Evolutionary conservation across 2,113 vertebrate genomes (phyloP), one percentile per base, ranked within the genome.

Genomic region (Platichthys stellatus): DNA sequence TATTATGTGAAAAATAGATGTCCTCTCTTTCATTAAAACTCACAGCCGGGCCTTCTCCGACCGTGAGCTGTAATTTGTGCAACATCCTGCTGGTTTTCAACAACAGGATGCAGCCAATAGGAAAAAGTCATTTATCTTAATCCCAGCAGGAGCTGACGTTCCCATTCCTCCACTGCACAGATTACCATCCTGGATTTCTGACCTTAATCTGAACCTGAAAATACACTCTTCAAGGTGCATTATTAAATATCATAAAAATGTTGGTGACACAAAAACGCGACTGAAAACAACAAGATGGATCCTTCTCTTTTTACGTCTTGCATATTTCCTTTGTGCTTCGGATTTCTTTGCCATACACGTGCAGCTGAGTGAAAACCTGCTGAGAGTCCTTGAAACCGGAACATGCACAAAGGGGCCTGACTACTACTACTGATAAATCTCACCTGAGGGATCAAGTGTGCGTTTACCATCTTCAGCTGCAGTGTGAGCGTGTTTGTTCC

Each of bases 101-200:
- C 66, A 86, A 86, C 84, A 84, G 76, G 81, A 88, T 64, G 66
- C 74, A 31, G 43, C 35, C 70, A 20, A 63, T 63, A 80, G 87
- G 82, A 78, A 85, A 31, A 63, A 58, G 20, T 45, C 58, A n/a
- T 53, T 43, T 10, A 1, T 20, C 8, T 61, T 7, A 10, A 64
- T 57, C 49, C n/a, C 10, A 31, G 58, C 7, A 64, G 31, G 56
- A 61, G 40, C 45, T 49, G 18, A 20, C 10, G 12, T 43, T 43
- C 40, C 40, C 10, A 43, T 11, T 43, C 40, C 0, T 43, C 40
- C 40, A 12, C 11, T 40, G 38, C 38, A 11, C 1, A 40, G 38
- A 40, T 40, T 2, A 12, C 11, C 3, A 0, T 12, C 38, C 38
- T 10, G 13, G 40, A 10, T 53, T 18, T 53, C 18, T 53, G 18